These are phyloP conservation scores for Rhyacichthys aspro DNA, from an alignment of 2,797 vertebrate genomes.

Conservation along the genomic window DNA sequence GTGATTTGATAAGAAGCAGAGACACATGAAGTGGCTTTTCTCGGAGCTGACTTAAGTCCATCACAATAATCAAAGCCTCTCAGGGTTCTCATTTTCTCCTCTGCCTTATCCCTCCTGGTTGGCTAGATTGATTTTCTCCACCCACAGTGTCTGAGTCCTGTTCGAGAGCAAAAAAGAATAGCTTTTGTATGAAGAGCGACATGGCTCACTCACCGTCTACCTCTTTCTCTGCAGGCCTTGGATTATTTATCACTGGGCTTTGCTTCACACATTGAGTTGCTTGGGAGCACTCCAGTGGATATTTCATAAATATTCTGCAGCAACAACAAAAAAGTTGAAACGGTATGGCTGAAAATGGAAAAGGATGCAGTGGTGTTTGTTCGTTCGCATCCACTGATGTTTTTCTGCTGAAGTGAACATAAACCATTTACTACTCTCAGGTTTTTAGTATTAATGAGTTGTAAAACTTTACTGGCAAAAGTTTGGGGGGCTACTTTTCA, in stretches of 20 bases:
- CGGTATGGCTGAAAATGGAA: constrained; percentile 22
- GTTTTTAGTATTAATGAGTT: neutral
- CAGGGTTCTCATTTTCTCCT: constrained; percentile 52
- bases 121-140: constrained; percentile 68
- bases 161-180: constrained; percentile 60
- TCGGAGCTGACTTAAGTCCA: constrained; percentile 56
- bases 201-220: constrained; percentile 42
- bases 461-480: neutral
- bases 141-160: constrained; percentile 57
- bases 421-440: neutral
- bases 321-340: constrained; percentile 23
- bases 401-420: neutral
- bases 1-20: constrained; percentile 53
- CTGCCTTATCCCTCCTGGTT: constrained; percentile 22
- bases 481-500: neutral
- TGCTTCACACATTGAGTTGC: constrained; percentile 16
- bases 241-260: constrained; percentile 61
- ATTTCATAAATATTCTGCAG: constrained; percentile 53
- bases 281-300: constrained; percentile 29
- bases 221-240: constrained; percentile 45
- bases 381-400: neutral
- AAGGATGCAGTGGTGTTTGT: constrained; percentile 1
- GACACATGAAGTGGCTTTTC: constrained; percentile 48
- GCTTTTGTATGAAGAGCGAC: constrained; percentile 60
- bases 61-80: constrained; percentile 66